Evolutionary conservation across 1,140 invertebrate genomes (phyloP).

Genomic region (Wiebesia pumilae): DNA sequence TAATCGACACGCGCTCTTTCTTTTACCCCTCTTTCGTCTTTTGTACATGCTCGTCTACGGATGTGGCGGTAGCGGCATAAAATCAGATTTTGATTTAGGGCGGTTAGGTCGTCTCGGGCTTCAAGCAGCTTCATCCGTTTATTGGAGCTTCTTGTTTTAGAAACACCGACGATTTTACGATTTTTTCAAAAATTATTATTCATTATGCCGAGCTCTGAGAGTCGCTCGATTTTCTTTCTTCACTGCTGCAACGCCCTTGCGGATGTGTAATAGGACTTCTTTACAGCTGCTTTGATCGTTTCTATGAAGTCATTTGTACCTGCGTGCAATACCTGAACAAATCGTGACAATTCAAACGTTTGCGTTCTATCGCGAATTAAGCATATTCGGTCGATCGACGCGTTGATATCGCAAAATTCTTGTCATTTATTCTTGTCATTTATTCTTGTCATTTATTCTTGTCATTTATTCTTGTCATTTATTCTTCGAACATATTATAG

Average conservation of each 20-base stretch:
- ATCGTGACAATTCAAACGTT: not conserved
- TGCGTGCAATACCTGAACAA: not conserved
- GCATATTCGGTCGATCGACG: too few species aligned
- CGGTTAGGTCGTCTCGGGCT: not conserved
- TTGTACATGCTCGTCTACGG: not conserved
- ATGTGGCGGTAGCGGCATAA: conserved; percentile 27
- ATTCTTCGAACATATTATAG: too few species aligned
- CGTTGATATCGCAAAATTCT: not conserved
- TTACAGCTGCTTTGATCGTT: not conserved
- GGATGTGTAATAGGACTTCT: not conserved
- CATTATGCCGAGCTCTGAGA: not conserved
- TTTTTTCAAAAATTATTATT: conserved; percentile 37
- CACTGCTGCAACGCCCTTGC: not conserved
- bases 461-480: too few species aligned
- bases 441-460: too few species aligned
- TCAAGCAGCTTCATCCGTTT: not conserved
- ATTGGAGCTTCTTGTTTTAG: conserved; percentile 17
- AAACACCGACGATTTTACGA: conserved; percentile 35
- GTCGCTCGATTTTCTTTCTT: not conserved
- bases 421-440: not conserved
- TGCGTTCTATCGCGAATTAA: not conserved
- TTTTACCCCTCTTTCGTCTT: not conserved
- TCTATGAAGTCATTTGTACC: not conserved
- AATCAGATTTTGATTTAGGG: conserved; percentile 42
- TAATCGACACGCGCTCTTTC: not conserved